Evolutionary conservation across 2,113 vertebrate genomes (phyloP).

Genomic region (Psilopogon haemacephalus): DNA sequence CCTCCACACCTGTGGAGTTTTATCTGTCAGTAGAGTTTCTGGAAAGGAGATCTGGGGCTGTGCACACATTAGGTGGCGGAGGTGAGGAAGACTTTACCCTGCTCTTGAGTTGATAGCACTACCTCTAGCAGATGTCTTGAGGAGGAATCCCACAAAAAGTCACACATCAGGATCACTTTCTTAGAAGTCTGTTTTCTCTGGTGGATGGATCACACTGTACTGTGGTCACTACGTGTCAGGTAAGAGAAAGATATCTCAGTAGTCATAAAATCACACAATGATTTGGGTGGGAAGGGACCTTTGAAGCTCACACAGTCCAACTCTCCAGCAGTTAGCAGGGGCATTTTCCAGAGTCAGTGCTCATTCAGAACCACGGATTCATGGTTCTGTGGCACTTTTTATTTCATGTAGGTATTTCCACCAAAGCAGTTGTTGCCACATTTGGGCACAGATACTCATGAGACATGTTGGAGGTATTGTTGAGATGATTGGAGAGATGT

Average conservation of each 20-base stretch:
- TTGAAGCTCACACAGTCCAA: too few relatives aligned
- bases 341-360: neutral
- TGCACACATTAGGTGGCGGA: neutral
- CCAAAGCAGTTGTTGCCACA: rapidly evolving
- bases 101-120: neutral
- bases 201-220: neutral
- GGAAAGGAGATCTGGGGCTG: neutral
- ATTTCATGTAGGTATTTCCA: neutral
- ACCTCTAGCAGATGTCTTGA: neutral
- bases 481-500: neutral
- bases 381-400: neutral
- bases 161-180: neutral
- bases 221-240: neutral
- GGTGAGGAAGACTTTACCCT: neutral
- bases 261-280: too few relatives aligned
- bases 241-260: neutral
- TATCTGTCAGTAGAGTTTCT: rapidly evolving
- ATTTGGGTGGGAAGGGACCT: too few relatives aligned
- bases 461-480: rapidly evolving
- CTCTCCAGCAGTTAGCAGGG: too few relatives aligned
- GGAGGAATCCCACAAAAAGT: neutral
- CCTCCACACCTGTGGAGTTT: rapidly evolving
- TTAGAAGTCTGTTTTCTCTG: neutral
- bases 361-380: neutral
- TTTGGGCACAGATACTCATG: neutral